Conservation (phyloP, 92 coral and sea anemone species). For the Epizoanthus fatuus region DNA sequence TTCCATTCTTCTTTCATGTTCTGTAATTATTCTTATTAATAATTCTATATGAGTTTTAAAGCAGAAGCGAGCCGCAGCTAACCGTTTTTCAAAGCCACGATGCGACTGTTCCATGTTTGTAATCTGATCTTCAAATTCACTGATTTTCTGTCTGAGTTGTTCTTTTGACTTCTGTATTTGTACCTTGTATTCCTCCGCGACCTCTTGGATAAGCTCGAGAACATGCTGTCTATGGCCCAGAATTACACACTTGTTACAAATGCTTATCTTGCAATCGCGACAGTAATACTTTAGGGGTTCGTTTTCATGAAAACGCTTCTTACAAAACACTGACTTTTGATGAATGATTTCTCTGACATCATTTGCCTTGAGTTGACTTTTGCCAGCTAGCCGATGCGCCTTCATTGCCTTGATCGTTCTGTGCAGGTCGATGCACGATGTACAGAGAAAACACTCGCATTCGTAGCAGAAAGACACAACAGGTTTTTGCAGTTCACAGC, state of each 20-base stretch:
- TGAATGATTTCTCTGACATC: constrained; percentile 71
- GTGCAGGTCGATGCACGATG: constrained; percentile 77
- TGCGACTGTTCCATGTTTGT: not conserved
- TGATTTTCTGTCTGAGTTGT: constrained; percentile 63
- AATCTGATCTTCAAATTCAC: constrained; percentile 17
- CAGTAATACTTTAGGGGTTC: constrained; percentile 73
- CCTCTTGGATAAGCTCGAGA: constrained; percentile 61
- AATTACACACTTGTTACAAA: constrained; percentile 82
- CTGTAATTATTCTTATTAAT: constrained; percentile 62
- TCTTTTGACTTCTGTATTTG: constrained; percentile 65
- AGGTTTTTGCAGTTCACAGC: constrained; percentile 69
- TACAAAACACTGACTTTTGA: constrained; percentile 73
- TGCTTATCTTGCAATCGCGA: constrained; percentile 68
- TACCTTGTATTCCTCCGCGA: constrained; percentile 60
- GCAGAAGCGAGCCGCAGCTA: constrained; percentile 30
- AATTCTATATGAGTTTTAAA: constrained; percentile 51
- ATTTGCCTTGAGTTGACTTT: constrained; percentile 58
- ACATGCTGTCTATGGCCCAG: constrained; percentile 66
- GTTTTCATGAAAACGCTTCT: constrained; percentile 66
- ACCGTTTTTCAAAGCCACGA: constrained; percentile 7
- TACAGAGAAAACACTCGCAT: constrained; percentile 84
- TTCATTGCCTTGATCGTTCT: constrained; percentile 77
- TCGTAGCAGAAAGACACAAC: constrained; percentile 84
- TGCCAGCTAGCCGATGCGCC: constrained; percentile 64
- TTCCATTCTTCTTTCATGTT: constrained; percentile 78